A percentile compares a stretch with the other conserved stretches of the same genome.
These are phyloP conservation scores for Lithophane socia DNA, from an alignment of 2,888 invertebrate genomes.

Conservation along the genomic window DNA sequence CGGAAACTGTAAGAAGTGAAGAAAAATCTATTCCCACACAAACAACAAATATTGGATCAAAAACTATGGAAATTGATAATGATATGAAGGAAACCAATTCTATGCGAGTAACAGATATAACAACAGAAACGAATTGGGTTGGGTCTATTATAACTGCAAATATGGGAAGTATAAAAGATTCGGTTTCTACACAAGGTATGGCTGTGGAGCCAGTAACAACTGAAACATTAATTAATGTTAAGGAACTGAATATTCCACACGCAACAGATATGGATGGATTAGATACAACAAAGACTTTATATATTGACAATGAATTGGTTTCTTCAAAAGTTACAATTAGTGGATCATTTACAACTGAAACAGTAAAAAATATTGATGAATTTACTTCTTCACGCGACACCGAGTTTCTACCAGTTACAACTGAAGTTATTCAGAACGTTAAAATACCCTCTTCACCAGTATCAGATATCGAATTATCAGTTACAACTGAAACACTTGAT, in stretches of 20 bases:
- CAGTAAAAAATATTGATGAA: slow-evolving; percentile 3
- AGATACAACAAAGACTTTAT: slow-evolving; percentile 4
- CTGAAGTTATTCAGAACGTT: slow-evolving; percentile 14
- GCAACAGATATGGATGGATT: slow-evolving; percentile 10
- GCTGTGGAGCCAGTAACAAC: slow-evolving; percentile 6
- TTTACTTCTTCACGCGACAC: neutral
- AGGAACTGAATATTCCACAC: neutral
- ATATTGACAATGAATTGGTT: slow-evolving; percentile 8
- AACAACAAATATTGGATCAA: slow-evolving; percentile 3
- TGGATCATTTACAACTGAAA: slow-evolving; percentile 27
- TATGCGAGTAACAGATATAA: slow-evolving; percentile 8
- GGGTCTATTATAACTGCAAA: slow-evolving; percentile 12
- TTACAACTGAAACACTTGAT: slow-evolving; percentile 18
- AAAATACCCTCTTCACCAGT: neutral
- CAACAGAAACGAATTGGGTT: slow-evolving; percentile 13
- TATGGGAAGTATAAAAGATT: neutral
- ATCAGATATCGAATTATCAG: neutral
- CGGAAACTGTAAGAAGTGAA: slow-evolving; percentile 9
- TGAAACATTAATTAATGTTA: slow-evolving; percentile 9
- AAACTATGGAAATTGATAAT: slow-evolving; percentile 30
- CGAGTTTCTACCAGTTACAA: neutral
- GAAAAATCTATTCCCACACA: slow-evolving; percentile 1
- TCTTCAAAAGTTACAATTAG: slow-evolving; percentile 3
- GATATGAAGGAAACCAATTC: slow-evolving; percentile 29
- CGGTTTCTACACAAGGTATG: neutral